phyloP scores from a whole-genome alignment of 2,113 vertebrate genomes.

The Sturnus vulgaris region DNA sequence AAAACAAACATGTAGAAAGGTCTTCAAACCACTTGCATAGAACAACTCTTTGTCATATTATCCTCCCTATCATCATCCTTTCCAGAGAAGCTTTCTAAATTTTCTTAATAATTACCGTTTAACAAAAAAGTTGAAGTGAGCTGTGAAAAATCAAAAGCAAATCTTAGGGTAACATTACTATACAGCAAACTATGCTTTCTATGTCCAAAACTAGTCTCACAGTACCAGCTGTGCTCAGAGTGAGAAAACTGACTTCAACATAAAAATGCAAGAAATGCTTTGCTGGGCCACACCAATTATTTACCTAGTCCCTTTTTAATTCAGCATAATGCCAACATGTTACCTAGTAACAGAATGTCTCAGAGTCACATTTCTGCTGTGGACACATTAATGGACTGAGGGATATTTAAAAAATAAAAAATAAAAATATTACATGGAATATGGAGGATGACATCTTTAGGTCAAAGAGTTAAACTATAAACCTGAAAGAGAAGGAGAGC shows the following conservation, averaged over 20 bases:
- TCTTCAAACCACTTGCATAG: not conserved
- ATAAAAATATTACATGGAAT: not conserved
- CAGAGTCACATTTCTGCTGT: not conserved
- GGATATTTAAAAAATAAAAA: no score
- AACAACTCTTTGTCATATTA: not conserved
- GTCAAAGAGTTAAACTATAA: not conserved
- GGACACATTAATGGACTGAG: not conserved
- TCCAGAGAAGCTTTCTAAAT: not conserved
- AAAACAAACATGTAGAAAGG: not conserved
- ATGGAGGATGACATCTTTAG: not conserved
- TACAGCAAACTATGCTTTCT: not conserved
- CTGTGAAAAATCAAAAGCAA: not conserved
- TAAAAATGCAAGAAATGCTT: not conserved
- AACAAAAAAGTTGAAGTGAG: not conserved
- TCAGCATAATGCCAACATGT: rapidly evolving
- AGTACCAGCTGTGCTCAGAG: not conserved
- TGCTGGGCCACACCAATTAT: not conserved
- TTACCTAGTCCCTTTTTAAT: not conserved
- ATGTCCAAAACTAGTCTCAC: not conserved
- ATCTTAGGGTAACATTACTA: not conserved
- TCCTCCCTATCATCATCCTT: not conserved
- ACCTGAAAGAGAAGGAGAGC: not conserved
- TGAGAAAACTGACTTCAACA: not conserved
- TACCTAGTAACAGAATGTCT: not conserved
- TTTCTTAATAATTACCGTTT: not conserved